These are phyloP conservation scores for Zonitis immaculata DNA, from an alignment of 2,888 invertebrate species.

Conservation along the genomic window DNA sequence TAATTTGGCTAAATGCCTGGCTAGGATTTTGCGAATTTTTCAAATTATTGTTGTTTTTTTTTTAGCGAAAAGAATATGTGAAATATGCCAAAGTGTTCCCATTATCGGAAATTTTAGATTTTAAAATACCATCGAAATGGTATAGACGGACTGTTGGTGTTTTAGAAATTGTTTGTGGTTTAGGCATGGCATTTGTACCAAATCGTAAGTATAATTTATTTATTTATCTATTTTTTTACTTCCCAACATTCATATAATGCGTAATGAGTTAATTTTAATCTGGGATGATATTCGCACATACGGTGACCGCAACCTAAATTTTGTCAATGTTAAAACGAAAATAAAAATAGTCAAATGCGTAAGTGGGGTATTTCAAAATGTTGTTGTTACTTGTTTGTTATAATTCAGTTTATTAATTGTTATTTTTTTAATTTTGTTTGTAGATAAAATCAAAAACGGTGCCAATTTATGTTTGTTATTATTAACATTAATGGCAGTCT, in stretches of 20 bases:
- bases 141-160: slow-evolving; percentile 80
- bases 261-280: slow-evolving; percentile 29
- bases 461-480: slow-evolving; percentile 80
- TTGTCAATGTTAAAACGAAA: slow-evolving; percentile 34
- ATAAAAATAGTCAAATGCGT: slow-evolving; percentile 26
- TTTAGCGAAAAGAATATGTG: slow-evolving; percentile 90
- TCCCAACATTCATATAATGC: slow-evolving; percentile 4
- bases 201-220: slow-evolving; percentile 60
- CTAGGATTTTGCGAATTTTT: slow-evolving; percentile 37
- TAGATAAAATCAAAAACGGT: slow-evolving; percentile 86
- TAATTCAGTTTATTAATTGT: neutral
- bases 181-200: slow-evolving; percentile 77
- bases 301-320: slow-evolving; percentile 39
- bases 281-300: slow-evolving; percentile 23
- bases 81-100: slow-evolving; percentile 95
- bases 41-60: slow-evolving; percentile 28
- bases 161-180: slow-evolving; percentile 78
- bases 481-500: slow-evolving; percentile 84
- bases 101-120: slow-evolving; percentile 70
- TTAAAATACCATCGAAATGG: slow-evolving; percentile 90
- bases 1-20: slow-evolving; percentile 45
- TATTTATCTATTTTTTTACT: neutral
- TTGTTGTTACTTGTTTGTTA: neutral
- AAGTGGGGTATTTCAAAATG: neutral
- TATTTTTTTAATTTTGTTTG: slow-evolving; percentile 40